Base-by-base conservation (phyloP, 1,140 invertebrate genomes). In the Solenopsis fugax region DNA sequence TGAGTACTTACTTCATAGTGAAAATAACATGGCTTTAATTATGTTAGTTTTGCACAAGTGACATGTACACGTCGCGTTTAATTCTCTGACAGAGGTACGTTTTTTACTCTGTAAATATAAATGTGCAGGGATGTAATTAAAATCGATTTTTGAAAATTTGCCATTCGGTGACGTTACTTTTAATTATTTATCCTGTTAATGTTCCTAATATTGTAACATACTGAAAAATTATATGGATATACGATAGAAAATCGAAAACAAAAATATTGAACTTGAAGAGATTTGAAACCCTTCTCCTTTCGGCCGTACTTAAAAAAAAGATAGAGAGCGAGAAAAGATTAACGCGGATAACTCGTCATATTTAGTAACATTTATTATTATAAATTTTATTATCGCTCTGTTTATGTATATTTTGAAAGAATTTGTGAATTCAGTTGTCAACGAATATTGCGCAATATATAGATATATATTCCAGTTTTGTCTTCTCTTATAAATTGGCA, bases 91-190 rank as follows among this genome's bases (percentile, higher is more conserved):
- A 52, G 71, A 87, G 54, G 50, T 76, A 86, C 78, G 89, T 92
- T 92, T 88, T 91, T 89, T 93, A 93, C 89, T 85, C 67, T 93
- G 92, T 93, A 93, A 92, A 93, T 93, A 93, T 93, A 93, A 89
- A 89, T 72, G 86, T 78, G 89, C 81, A 86, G 64, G 64, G 76
- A 77, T 88, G 86, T 82, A 50, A 90, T 92, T 91, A 90, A 91
- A 78, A 88, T 60, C 85, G 37, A 88, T 88, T 90, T 92, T 90
- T 87, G 76, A 90, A 85, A 85, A 78, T 91, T 92, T 90, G 81
- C 89, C 87, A 86, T 87, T 90, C 78, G 48, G 67, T 89, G 72
- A 91, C 77, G 56, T 89, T 80, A 90, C 85, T 88, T 75, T 85
- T 89, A 87, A 85, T 86, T 89, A 92, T 80, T 91, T 87, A 88